Conservation (phyloP, 1,140 invertebrate species). For the Drosophila bocqueti region DNA sequence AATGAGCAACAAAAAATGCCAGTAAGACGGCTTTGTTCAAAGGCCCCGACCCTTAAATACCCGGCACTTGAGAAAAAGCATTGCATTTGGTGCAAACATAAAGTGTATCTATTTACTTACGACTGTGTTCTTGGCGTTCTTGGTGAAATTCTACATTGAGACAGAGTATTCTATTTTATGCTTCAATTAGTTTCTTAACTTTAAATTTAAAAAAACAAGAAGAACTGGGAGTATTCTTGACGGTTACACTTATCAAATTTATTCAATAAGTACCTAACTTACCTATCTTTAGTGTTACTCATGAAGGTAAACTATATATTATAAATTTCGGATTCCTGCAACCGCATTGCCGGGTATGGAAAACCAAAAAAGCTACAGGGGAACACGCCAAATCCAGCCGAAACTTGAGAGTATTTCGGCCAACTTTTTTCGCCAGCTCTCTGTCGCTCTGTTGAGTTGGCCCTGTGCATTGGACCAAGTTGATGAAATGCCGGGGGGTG, state of each 20-base stretch:
- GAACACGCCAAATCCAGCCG: constrained; percentile 40
- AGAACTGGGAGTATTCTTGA: too few relatives aligned
- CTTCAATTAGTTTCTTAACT: neutral
- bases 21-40: neutral
- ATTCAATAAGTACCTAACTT: too few relatives aligned
- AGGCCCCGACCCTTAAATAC: constrained; percentile 1
- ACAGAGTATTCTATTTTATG: neutral
- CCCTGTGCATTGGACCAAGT: constrained; percentile 52
- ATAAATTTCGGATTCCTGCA: too few relatives aligned
- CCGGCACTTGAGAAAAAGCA: neutral
- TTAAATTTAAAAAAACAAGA: too few relatives aligned
- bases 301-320: too few relatives aligned
- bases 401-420: constrained; percentile 54
- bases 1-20: constrained; percentile 71
- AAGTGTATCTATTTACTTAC: neutral
- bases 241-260: too few relatives aligned
- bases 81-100: neutral
- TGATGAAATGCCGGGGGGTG: constrained; percentile 54
- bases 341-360: neutral
- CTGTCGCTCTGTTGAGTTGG: constrained; percentile 5
- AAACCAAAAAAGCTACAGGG: constrained; percentile 23
- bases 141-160: neutral
- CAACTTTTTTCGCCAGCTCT: constrained; percentile 38
- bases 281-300: too few relatives aligned
- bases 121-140: neutral